Evolutionary conservation across 2,797 vertebrate species (phyloP).

Genomic region (Erithacus rubecula): DNA sequence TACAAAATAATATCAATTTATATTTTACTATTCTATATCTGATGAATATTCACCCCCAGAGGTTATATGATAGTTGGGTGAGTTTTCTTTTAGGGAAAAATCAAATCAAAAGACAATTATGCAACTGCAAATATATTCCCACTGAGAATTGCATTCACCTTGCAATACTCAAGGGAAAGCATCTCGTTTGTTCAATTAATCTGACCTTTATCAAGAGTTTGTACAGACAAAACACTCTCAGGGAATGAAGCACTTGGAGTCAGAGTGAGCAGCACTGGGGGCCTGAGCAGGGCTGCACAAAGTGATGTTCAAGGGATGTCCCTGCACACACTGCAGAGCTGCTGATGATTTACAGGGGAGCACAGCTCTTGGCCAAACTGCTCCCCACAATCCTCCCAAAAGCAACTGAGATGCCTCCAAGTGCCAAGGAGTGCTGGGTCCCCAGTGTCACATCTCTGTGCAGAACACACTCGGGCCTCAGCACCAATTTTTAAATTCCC

Average conservation of each 20-base stretch:
- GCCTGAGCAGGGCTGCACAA: neutral
- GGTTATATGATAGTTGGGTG: slow-evolving; percentile 37
- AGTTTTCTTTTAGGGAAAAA: slow-evolving; percentile 53
- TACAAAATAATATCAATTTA: slow-evolving; percentile 58
- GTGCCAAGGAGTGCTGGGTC: neutral
- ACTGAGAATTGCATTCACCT: slow-evolving; percentile 23
- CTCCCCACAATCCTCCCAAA: neutral
- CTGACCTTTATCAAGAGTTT: slow-evolving; percentile 50
- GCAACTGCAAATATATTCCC: neutral
- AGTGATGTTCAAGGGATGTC: neutral
- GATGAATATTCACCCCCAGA: slow-evolving; percentile 59
- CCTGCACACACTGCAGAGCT: neutral
- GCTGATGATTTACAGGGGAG: neutral
- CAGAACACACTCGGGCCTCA: neutral
- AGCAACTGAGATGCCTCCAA: neutral
- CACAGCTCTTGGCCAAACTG: neutral
- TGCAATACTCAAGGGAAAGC: neutral
- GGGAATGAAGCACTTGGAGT: neutral
- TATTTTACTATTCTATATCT: slow-evolving; percentile 5
- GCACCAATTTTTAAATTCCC: neutral
- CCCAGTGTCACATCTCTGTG: neutral
- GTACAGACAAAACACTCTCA: neutral
- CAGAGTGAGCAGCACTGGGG: neutral
- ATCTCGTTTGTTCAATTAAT: slow-evolving; percentile 52
- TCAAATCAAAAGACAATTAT: slow-evolving; percentile 16